Evolutionary conservation across 2,113 vertebrate species (phyloP).

Genomic region (Progne subis): DNA sequence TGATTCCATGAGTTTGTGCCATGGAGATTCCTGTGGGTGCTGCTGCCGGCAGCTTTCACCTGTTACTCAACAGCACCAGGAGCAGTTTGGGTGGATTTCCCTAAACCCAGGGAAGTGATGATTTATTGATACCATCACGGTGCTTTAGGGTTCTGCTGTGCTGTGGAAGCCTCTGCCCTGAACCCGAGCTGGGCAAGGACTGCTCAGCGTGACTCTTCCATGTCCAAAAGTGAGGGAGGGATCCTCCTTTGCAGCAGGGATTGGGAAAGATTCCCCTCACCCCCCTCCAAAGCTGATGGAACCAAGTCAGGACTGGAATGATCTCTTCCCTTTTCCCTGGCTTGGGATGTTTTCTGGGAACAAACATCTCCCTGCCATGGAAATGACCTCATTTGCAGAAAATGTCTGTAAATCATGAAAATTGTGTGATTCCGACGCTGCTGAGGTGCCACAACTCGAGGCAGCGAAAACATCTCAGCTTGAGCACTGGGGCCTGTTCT

Average conservation of each 20-base stretch:
- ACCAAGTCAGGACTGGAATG: background rate
- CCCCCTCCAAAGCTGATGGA: background rate
- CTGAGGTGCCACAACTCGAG: background rate
- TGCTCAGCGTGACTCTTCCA: background rate
- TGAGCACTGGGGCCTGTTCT: rapidly evolving
- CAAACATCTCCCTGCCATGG: background rate
- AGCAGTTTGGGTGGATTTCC: background rate
- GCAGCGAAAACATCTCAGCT: background rate
- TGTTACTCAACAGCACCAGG: background rate
- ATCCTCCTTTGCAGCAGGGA: background rate
- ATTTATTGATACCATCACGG: background rate
- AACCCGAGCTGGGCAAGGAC: background rate
- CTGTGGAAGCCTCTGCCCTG: background rate
- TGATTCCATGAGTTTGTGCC: background rate
- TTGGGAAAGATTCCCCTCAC: background rate
- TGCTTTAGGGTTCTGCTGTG: background rate
- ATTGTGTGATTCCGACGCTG: background rate
- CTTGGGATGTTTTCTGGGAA: slow-evolving; percentile 17
- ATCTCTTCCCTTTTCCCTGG: background rate
- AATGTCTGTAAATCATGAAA: background rate
- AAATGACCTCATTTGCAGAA: slow-evolving; percentile 27
- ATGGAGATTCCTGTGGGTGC: background rate
- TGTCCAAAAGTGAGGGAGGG: background rate
- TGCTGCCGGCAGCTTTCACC: background rate
- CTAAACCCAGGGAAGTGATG: background rate